Percentiles rank a stretch among this genome's conserved stretches.
Conservation (phyloP, 2,797 vertebrate species). For the Nothura maculosa region DNA sequence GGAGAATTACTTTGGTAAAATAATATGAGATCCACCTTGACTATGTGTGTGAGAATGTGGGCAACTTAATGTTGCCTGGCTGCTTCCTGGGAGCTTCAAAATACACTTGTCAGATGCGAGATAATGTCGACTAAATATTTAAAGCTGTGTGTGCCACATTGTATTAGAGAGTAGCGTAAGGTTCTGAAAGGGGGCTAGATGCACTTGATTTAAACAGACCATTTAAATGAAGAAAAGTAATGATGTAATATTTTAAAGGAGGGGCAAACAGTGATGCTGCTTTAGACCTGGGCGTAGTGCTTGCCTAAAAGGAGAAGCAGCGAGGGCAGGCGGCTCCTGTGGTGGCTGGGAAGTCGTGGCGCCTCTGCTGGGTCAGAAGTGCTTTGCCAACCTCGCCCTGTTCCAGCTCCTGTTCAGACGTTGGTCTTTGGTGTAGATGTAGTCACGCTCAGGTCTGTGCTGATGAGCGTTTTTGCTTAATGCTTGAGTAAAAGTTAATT, state of each 20-base stretch:
- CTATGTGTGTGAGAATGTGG: background rate
- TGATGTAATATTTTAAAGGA: background rate
- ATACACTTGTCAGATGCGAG: background rate
- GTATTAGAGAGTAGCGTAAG: background rate
- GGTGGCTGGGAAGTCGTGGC: background rate
- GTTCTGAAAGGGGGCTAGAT: background rate
- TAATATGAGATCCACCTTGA: background rate
- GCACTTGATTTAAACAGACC: background rate
- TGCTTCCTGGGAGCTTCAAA: background rate
- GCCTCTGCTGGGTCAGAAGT: background rate
- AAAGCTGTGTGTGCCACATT: background rate
- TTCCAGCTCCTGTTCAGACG: background rate
- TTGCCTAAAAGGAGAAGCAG: background rate
- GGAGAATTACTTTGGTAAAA: background rate
- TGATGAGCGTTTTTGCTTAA: background rate
- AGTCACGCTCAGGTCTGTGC: accelerated
- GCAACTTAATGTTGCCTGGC: slow-evolving; percentile 2
- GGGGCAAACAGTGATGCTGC: background rate
- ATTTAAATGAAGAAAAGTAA: background rate
- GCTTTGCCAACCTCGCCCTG: accelerated
- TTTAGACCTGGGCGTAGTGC: background rate
- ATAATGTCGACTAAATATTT: slow-evolving; percentile 48
- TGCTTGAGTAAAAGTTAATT: background rate
- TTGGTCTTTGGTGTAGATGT: background rate
- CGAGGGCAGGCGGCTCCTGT: background rate